Evolutionary conservation across 2,113 vertebrate species (phyloP), one percentile per base, ranked within the genome.

Genomic region (Oceanites oceanicus): DNA sequence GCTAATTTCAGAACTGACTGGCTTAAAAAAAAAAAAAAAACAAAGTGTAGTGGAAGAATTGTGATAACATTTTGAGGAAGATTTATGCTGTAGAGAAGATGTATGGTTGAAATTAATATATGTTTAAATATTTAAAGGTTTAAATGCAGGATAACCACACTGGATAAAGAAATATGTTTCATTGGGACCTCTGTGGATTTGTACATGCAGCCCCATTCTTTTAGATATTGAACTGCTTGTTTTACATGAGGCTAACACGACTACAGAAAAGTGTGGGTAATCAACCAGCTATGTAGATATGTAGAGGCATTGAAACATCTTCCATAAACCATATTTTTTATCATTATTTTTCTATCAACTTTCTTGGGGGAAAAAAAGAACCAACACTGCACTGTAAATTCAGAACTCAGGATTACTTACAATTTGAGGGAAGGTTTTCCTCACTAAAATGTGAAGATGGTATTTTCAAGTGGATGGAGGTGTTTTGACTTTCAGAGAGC

Each of bases 101-200:
- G 10, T 27, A 65, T 86, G 52, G 23, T 75, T 95, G 73, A 92
- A 84, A 96, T 86, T 75, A 91, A 87, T 92, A 84, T 22, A 55
- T 29, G 68, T 83, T 95, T 94, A 94, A 96, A 91, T 87, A 96
- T 96, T 94, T 94, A 96, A 78, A 78, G 8, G 17, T 91, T 75
- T 87, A 84, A 84, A 82, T 75, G 61, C 16, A 62, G 17, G 11
- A 81, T 91, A 91, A 62, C 70, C 83, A 73, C 56, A 65, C 1
- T 44, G 56, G 63, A 78, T 84, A 72, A 92, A 79, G 76, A 86
- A 92, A 84, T 63, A 68, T 34, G 21, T 89, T 92, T 86, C 80
- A 72, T 49, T 68, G 36, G 5, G 22, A 7, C 29, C 91, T 94
- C 83, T 85, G 70, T 82, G 83, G 70, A 58, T 94, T 94, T 82